Base-by-base conservation (phyloP, 2,888 invertebrate species). In the Sclerodermus sp. region DNA sequence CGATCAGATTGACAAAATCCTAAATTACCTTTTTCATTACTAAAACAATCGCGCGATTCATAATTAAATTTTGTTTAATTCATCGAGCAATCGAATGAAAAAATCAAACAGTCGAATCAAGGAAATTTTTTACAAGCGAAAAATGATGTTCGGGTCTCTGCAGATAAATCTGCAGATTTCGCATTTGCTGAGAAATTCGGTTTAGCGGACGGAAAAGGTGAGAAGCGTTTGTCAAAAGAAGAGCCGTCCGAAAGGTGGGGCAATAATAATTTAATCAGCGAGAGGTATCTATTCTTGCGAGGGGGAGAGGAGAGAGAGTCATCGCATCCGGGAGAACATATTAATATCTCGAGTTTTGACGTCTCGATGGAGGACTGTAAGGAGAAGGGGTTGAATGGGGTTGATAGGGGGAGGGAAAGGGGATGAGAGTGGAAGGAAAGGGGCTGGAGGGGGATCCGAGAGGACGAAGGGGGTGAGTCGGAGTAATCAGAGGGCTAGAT, bases 311-410 rank as follows among this genome's bases (percentile, higher is more conserved):
- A 36, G 45, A 17, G 43, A 18, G 13, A 40, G 49, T 15, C 48
- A 42, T 31, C 30, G 47, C 71, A 71, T 62, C 62, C 64, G 55
- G 55, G 53, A 67, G 74, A 76, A 76, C 73, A 75, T 75, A 77
- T 76, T 77, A 76, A 76, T 77, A 76, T 73, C 74, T 71, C 58
- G 73, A 77, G 76, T 76, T 77, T 74, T 76, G 77, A 76, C 76
- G 63, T 74, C 66, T 67, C 58, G 51, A 51, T 47, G 58, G 58
- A 47, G 53, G 51, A 48, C 43, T 48, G 45, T 44, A 14, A 16
- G 12, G 5, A 12, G 18, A 12, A 6, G 14, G 15, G 9, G 37
- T n/a, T 6, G 40, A 18, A 16, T 17, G 40, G 12, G 42, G 29
- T 15, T 12, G 39, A 13, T 13, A 14, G 12, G 39, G 4, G 54